These are phyloP conservation scores for Epinotia nisella DNA, from an alignment of 2,888 invertebrate genomes.

Conservation along the genomic window DNA sequence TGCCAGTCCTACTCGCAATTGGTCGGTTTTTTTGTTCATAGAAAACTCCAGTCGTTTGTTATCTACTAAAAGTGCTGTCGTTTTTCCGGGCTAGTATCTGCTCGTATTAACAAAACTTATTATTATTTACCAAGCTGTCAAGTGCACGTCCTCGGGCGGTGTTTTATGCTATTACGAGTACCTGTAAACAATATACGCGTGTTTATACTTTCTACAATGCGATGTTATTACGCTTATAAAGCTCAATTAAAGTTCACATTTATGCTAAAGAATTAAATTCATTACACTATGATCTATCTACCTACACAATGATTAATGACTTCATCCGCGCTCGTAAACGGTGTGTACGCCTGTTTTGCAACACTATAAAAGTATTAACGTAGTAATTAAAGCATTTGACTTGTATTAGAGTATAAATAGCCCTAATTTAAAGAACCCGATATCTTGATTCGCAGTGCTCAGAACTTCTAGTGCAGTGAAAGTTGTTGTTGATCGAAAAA, in stretches of 20 bases:
- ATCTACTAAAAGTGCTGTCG: constrained; percentile 6
- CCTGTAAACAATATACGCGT: neutral
- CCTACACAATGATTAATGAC: constrained; percentile 34
- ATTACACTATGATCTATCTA: constrained; percentile 15
- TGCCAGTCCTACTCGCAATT: too few species aligned
- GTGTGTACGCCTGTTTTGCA: constrained; percentile 12
- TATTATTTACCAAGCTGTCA: constrained; percentile 1
- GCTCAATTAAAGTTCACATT: constrained; percentile 4
- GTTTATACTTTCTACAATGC: neutral
- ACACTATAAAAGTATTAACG: neutral
- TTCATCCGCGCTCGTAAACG: constrained; percentile 31
- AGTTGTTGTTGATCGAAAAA: neutral
- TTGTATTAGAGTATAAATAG: neutral
- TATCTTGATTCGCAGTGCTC: neutral
- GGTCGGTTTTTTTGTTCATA: too few species aligned
- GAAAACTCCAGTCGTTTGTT: neutral
- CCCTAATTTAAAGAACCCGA: neutral
- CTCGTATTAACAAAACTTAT: constrained; percentile 1
- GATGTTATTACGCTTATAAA: constrained; percentile 13
- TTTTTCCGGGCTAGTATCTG: neutral
- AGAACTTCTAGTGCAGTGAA: constrained; percentile 5
- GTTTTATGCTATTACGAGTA: neutral
- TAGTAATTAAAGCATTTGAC: neutral
- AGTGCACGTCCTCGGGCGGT: neutral
- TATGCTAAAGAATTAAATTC: constrained; percentile 11